A percentile compares a stretch with the other conserved stretches of the same genome.
These are phyloP conservation scores for Macaca fascicularis DNA, from an alignment of 2,113 vertebrate species.

Conservation along the genomic window DNA sequence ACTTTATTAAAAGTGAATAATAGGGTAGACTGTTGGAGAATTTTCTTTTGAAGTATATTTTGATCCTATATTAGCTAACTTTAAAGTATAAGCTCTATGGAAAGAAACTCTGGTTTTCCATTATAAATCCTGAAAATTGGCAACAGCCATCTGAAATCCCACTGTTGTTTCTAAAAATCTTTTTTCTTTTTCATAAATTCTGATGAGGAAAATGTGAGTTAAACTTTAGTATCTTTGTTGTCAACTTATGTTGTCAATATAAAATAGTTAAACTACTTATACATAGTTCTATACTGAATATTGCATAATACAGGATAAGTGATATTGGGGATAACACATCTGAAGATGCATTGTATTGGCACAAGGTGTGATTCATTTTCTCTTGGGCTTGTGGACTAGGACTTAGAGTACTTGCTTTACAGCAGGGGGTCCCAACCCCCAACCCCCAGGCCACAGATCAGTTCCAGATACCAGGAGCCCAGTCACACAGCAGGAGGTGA, in stretches of 20 bases:
- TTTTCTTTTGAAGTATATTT: conserved; percentile 37
- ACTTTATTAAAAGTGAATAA: conserved; percentile 29
- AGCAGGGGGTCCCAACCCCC: no score
- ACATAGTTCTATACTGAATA: background rate
- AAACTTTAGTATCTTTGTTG: background rate
- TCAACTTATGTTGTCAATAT: conserved; percentile 11
- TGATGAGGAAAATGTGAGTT: background rate
- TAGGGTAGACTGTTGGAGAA: background rate
- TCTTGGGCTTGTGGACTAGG: background rate
- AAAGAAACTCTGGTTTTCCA: background rate
- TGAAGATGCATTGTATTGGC: background rate
- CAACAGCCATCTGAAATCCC: conserved; percentile 1
- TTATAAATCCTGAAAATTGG: conserved; percentile 11
- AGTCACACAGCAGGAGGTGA: no score
- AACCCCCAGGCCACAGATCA: no score
- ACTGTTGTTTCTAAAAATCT: conserved; percentile 10
- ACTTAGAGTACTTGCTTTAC: background rate
- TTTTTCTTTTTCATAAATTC: background rate
- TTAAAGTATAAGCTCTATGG: conserved; percentile 12
- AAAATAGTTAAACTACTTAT: background rate
- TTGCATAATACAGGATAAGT: background rate
- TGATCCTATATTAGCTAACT: background rate
- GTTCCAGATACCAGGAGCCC: no score
- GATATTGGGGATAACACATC: background rate
- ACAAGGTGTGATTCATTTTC: background rate